A percentile compares a stretch with the other conserved stretches of the same genome.
Conservation (phyloP, 2,797 vertebrate species). For the Mormyrus hasselquistii region DNA sequence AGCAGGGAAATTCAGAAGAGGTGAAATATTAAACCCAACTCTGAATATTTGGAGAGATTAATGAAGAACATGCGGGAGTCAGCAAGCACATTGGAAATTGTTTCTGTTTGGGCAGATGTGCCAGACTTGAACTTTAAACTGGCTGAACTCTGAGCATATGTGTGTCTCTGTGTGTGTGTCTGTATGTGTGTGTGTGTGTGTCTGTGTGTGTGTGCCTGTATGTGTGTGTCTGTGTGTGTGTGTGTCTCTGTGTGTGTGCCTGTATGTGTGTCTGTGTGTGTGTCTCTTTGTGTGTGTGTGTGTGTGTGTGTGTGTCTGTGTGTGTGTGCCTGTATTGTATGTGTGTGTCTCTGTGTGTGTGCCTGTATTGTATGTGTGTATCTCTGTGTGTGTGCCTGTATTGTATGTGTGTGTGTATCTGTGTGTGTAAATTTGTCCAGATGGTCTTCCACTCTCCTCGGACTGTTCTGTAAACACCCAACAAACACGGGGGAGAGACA, state of each 20-base stretch:
- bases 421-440: slow-evolving; percentile 11
- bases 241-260: background rate
- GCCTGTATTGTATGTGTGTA: background rate
- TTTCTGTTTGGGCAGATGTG: background rate
- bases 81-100: background rate
- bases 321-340: too few relatives aligned
- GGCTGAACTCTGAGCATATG: background rate
- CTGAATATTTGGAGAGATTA: slow-evolving; percentile 2
- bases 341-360: background rate
- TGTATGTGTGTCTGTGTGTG: background rate
- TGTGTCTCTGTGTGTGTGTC: background rate
- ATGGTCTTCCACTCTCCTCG: slow-evolving; percentile 6
- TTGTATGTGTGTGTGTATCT: background rate
- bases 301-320: background rate
- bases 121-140: slow-evolving; percentile 15
- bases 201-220: background rate
- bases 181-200: background rate
- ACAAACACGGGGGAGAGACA: background rate
- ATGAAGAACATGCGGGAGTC: background rate
- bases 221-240: too few relatives aligned
- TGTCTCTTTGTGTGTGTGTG: background rate
- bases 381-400: background rate
- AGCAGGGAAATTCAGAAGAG: background rate
- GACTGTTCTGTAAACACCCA: slow-evolving; percentile 14
- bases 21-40: slow-evolving; percentile 1